These are phyloP conservation scores for Amphimedon queenslandica DNA, from an alignment of 37 sponge, comb jelly and placozoan species.

Conservation along the genomic window DNA sequence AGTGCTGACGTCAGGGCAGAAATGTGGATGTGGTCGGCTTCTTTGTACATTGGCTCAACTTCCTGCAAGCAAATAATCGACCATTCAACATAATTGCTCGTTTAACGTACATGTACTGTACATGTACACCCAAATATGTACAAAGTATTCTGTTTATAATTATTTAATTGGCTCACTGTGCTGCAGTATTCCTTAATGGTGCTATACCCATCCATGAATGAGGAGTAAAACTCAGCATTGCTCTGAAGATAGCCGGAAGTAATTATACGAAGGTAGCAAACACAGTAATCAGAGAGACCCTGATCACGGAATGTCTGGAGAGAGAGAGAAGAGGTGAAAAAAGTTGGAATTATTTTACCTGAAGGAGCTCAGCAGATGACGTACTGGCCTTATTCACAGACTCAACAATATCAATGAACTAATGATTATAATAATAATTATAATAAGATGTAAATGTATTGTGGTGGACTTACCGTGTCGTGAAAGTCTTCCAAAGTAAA, in stretches of 20 bases:
- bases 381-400: conserved; percentile 23
- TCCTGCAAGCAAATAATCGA: conserved; percentile 69
- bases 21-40: conserved; percentile 97
- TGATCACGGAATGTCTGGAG: conserved; percentile 80
- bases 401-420: conserved; percentile 80
- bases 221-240: conserved; percentile 82
- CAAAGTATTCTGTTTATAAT: no score
- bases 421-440: background rate
- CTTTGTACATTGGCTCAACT: conserved; percentile 94
- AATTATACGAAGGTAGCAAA: conserved; percentile 88
- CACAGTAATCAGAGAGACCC: conserved; percentile 81
- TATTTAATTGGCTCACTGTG: conserved; percentile 39
- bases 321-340: background rate
- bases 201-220: conserved; percentile 76
- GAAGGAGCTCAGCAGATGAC: conserved; percentile 36
- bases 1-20: conserved; percentile 83
- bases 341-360: conserved; percentile 28
- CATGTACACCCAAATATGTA: background rate
- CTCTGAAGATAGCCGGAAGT: conserved; percentile 82
- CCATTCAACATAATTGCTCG: background rate
- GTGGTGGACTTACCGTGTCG: conserved; percentile 60
- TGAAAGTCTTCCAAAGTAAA: conserved; percentile 96
- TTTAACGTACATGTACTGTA: background rate
- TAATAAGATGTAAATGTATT: background rate
- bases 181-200: conserved; percentile 86